Evolutionary conservation across 1,140 invertebrate species (phyloP), one percentile per base, ranked within the genome.

Genomic region (Hylaeus volcanicus): DNA sequence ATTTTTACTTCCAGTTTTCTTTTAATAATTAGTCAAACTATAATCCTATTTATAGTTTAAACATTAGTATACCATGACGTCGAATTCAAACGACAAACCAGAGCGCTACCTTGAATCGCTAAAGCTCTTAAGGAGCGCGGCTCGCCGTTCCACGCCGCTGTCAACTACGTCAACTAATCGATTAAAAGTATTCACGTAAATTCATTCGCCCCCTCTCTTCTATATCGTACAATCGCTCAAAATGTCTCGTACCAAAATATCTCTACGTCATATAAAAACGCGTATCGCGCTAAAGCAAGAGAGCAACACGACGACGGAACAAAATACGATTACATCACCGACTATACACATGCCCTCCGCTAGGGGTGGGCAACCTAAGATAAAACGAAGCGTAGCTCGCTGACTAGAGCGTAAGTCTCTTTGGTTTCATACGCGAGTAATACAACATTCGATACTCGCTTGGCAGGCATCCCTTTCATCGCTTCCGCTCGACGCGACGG

Each of bases 231-330:
- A 80, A 53, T 65, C 58, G 58, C 51, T 51, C 41, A 87, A 85
- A 83, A 78, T 71, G 37, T 87, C 53, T 56, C 39, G 73, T 87
- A 87, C 83, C 83, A 88, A 88, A 88, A 88, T 85, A 87, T 87
- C 69, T 87, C 82, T 87, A 82, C 79, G 74, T n/a, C 8, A 68
- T 79, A 86, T 63, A 81, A 77, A 86, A 79, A 58, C 71, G 51
- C 56, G 74, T 64, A 51, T 58, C 58, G 71, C 81, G 53, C 6
- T 45, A 74, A 78, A 68, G 66, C 68, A 85, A 82, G 11, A 76
- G 56, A 70, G 51, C 60, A n/a, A 81, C 56, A 56, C 41, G 74
- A 74, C n/a, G 43, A 66, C 15, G 74, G 70, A 81, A 84, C 66
- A 51, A 86, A 74, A 43, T 60, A 69, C 37, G 6, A 6, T n/a